Conservation (phyloP, 2,113 vertebrate genomes). For the Myotis lucifugus region DNA sequence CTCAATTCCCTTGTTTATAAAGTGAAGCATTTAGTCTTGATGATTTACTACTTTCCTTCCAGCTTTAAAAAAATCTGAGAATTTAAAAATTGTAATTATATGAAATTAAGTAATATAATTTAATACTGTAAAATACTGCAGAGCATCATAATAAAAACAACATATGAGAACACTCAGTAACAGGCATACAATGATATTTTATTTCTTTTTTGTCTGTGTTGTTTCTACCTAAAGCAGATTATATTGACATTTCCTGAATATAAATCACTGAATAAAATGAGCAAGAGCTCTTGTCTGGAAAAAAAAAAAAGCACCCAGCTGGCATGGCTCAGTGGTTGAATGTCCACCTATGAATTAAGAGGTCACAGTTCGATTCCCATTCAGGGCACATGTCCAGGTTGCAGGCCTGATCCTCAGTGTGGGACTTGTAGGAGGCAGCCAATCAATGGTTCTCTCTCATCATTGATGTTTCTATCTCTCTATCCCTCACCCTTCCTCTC, state of each 20-base stretch:
- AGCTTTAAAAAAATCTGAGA: background rate
- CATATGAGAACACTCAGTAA: conserved; percentile 34
- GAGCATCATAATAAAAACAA: conserved; percentile 38
- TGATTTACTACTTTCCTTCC: background rate
- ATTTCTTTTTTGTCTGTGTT: conserved; percentile 59
- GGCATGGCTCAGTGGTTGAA: too few relatives aligned
- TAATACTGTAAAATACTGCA: background rate
- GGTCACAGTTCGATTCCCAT: too few relatives aligned
- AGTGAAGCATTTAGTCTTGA: too few relatives aligned
- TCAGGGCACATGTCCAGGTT: too few relatives aligned
- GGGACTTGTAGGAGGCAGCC: too few relatives aligned
- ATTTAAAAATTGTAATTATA: conserved; percentile 42
- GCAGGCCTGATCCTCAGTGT: too few relatives aligned
- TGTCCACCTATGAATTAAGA: too few relatives aligned
- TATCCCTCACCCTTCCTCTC: too few relatives aligned
- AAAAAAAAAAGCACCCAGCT: too few relatives aligned
- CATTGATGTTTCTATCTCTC: too few relatives aligned
- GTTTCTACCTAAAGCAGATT: conserved; percentile 40
- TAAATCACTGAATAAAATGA: conserved; percentile 59
- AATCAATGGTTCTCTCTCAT: too few relatives aligned
- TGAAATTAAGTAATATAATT: conserved; percentile 60
- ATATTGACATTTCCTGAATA: conserved; percentile 39
- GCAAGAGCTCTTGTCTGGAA: background rate
- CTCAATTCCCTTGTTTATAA: background rate
- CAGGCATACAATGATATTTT: background rate